phyloP scores from a whole-genome alignment of 2,113 vertebrate species.

The Petaurus breviceps region DNA sequence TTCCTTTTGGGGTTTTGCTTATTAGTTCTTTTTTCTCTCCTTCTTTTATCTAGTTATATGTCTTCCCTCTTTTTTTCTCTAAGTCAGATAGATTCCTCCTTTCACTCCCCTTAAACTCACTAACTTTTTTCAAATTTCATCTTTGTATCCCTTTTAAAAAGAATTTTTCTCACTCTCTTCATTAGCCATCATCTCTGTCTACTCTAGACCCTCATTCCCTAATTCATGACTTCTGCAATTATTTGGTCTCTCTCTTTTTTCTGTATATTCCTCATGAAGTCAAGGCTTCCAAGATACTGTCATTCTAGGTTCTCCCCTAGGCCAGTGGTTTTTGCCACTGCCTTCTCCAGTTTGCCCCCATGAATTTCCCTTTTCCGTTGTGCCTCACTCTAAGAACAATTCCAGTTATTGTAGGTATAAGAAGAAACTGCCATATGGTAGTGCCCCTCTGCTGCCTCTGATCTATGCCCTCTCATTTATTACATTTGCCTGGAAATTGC shows the following conservation, averaged over 20 bases:
- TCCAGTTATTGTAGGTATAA: not conserved
- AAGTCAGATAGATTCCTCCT: not conserved
- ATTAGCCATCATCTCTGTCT: not conserved
- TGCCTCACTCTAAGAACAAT: not conserved
- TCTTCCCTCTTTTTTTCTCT: not conserved
- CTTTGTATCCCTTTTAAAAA: not conserved
- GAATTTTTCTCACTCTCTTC: not conserved
- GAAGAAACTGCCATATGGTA: not conserved
- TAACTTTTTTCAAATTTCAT: not conserved
- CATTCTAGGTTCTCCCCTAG: not conserved
- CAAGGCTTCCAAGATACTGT: not conserved
- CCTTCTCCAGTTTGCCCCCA: not conserved
- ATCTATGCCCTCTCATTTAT: no score
- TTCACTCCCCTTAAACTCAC: not conserved
- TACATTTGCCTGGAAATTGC: no score
- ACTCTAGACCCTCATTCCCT: not conserved
- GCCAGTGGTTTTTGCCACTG: not conserved
- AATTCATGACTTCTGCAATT: not conserved
- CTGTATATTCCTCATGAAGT: not conserved
- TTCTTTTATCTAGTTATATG: not conserved
- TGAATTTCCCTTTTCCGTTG: not conserved
- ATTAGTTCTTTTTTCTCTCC: not conserved
- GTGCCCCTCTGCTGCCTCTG: no score
- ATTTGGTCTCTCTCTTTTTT: not conserved
- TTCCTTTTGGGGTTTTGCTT: not conserved